Base-by-base conservation (phyloP, 2,113 vertebrate genomes). In the Symphodus melops region DNA sequence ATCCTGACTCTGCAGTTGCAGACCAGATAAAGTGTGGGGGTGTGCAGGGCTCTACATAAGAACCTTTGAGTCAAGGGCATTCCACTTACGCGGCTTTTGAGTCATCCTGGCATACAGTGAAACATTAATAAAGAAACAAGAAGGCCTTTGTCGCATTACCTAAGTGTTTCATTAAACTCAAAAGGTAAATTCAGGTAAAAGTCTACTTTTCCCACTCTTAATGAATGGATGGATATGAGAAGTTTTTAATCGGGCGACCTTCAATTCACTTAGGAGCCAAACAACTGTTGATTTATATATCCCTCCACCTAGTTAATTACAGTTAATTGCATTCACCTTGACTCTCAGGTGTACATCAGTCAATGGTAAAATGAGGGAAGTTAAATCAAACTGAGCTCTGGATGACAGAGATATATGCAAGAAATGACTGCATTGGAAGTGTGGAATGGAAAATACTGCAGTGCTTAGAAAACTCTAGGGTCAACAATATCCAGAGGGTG, bases 21-120 rank as follows among this genome's bases (percentile, higher is more conserved):
- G 66, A 74, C 20, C 1, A 84, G 84, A 89, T 82, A 86, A 84
- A 54, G 63, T 68, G 67, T 41, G 65, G 60, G 75, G 82, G 72
- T 73, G 71, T 58, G n/a, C 11, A 81, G 48, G 61, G 70, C 72
- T 36, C 4, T 33, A 33, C 28, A 21, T 51, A 37, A 44, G 16
- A 80, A 79, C 61, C 53, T 33, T 33, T 3, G 5, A 62, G 55
- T 82, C 42, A 82, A 84, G 73, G 76, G 57, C 63, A 57, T 36
- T 66, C 0, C 12, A 53, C 42, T 83, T 49, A 51, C 67, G 28
- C 37, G 53, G 62, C 3, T 56, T 71, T 61, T 37, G 37, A 51
- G 20, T 42, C 51, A 25, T 8, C 2, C 36, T 52, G 57, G 58
- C 44, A 41, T 21, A 10, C 9, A 41, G 39, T 10, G 39, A 41